phyloP scores from a whole-genome alignment of 2,888 invertebrate genomes.

The Poecilus cupreus region DNA sequence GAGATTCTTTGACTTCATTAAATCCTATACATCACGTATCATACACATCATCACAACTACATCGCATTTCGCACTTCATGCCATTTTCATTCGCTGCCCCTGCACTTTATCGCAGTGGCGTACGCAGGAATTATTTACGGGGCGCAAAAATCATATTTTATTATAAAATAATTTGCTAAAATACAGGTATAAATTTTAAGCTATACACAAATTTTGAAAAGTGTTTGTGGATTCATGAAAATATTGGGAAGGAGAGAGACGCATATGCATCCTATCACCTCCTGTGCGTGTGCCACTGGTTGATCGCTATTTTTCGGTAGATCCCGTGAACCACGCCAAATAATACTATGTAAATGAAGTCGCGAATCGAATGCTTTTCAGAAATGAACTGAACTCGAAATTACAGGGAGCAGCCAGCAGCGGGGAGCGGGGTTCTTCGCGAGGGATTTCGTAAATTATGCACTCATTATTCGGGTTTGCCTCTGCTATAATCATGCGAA shows the following conservation, averaged over 20 bases:
- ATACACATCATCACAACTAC: neutral
- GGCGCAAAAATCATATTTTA: too few species aligned
- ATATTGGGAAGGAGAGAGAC: too few species aligned
- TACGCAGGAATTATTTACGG: too few species aligned
- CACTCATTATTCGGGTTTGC: conserved; percentile 32
- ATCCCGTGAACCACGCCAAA: conserved; percentile 20
- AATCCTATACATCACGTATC: conserved; percentile 29
- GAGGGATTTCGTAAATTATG: conserved; percentile 40
- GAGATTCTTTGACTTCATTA: conserved; percentile 29
- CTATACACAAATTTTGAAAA: too few species aligned
- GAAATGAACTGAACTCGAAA: conserved; percentile 29
- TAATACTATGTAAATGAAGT: conserved; percentile 49
- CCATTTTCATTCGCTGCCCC: neutral
- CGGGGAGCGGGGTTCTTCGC: neutral
- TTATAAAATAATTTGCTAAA: too few species aligned
- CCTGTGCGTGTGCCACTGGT: too few species aligned
- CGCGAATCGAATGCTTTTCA: conserved; percentile 44
- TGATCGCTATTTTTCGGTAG: conserved; percentile 23
- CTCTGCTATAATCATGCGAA: conserved; percentile 45
- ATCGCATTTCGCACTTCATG: neutral
- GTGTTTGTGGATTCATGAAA: too few species aligned
- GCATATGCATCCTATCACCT: too few species aligned
- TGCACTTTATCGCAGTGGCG: too few species aligned
- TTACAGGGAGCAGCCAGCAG: conserved; percentile 6
- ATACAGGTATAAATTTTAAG: too few species aligned